Percentiles rank a stretch among this genome's conserved stretches.
Evolutionary conservation across 35 echinoderm and acorn worm species (phyloP).

Genomic region (Chiridota heheva): DNA sequence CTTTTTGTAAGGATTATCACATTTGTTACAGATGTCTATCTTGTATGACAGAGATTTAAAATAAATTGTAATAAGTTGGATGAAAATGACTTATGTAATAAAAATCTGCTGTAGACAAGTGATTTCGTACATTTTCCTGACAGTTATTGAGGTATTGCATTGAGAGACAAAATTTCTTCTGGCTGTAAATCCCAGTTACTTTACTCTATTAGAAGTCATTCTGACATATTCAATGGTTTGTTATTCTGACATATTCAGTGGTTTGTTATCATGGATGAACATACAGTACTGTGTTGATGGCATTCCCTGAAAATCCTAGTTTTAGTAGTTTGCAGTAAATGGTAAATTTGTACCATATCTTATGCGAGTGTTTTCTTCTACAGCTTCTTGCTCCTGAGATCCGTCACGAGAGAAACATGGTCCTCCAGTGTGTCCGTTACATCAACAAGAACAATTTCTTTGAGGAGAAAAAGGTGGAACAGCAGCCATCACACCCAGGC

Average conservation of each 20-base stretch:
- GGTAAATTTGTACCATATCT: slow-evolving; percentile 1
- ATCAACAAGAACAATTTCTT: slow-evolving; percentile 70
- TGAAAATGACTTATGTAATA: too few species aligned
- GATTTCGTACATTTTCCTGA: too few species aligned
- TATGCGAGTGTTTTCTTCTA: neutral
- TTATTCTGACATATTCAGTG: neutral
- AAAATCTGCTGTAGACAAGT: too few species aligned
- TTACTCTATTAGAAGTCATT: too few species aligned
- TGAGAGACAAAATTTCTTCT: too few species aligned
- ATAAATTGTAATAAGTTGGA: too few species aligned
- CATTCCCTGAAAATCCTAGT: neutral
- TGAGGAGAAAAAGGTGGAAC: neutral
- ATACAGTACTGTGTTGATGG: neutral
- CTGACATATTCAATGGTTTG: too few species aligned
- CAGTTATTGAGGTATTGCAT: too few species aligned
- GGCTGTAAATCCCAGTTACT: too few species aligned
- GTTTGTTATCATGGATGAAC: neutral
- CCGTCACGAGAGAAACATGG: slow-evolving; percentile 64
- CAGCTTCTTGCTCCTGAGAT: slow-evolving; percentile 90
- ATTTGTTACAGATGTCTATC: too few species aligned
- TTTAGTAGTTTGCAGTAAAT: neutral
- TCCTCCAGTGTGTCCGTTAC: slow-evolving; percentile 80
- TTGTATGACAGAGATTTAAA: too few species aligned
- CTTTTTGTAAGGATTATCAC: too few species aligned
- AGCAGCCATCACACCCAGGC: neutral